Evolutionary conservation across 2,797 vertebrate species (phyloP).

Genomic region (Poecilia wingei): DNA sequence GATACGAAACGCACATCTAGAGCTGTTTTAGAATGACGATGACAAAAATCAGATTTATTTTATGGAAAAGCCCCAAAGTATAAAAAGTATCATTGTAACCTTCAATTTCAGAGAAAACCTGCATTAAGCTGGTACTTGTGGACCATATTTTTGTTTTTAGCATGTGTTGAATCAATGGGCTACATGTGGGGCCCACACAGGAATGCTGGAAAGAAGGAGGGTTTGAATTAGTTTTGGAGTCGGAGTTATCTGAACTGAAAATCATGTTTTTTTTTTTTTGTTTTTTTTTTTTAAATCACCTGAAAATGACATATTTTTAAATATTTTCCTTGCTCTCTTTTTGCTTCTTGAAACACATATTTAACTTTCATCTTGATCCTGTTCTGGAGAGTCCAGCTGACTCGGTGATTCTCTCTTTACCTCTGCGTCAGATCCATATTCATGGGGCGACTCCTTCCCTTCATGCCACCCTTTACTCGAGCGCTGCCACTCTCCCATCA

Average conservation of each 20-base stretch:
- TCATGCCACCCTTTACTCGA: conserved; percentile 77
- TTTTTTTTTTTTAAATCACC: too few relatives aligned
- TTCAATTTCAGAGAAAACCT: not conserved
- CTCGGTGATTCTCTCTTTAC: not conserved
- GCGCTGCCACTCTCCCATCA: conserved; percentile 85
- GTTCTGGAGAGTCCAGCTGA: not conserved
- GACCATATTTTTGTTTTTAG: not conserved
- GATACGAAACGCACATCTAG: not conserved
- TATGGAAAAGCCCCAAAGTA: not conserved
- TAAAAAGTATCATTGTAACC: not conserved
- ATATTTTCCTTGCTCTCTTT: not conserved
- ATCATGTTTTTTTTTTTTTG: too few relatives aligned
- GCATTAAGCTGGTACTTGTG: not conserved
- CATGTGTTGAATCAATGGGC: not conserved
- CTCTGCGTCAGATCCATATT: conserved; percentile 70
- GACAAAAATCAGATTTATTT: not conserved
- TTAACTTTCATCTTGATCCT: not conserved
- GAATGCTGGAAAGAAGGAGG: too few relatives aligned
- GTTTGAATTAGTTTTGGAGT: too few relatives aligned
- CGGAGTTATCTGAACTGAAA: too few relatives aligned
- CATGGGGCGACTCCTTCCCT: conserved; percentile 75
- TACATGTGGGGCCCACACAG: too few relatives aligned
- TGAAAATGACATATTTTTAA: not conserved
- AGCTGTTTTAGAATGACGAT: not conserved
- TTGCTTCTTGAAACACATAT: not conserved